phyloP scores from a whole-genome alignment of 1,140 invertebrate genomes.

The Procambarus clarkii region DNA sequence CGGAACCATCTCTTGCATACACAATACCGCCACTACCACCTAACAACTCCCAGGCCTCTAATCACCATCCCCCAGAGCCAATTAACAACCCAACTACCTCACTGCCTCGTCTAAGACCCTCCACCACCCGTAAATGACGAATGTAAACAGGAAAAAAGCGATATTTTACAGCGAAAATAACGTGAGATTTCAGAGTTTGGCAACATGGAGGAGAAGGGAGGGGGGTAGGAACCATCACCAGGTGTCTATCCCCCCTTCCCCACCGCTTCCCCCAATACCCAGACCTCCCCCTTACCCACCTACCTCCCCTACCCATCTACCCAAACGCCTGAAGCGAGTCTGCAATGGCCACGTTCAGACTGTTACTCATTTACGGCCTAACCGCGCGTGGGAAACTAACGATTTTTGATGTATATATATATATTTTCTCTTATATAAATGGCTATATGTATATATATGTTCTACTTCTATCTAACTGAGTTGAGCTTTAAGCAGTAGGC shows the following conservation, averaged over 20 bases:
- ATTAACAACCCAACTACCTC: too few relatives aligned
- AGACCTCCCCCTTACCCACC: not conserved
- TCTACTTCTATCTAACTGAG: too few relatives aligned
- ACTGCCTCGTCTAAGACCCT: too few relatives aligned
- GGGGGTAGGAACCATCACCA: not conserved
- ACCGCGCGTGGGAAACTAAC: slow-evolving; percentile 19
- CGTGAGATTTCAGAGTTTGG: not conserved
- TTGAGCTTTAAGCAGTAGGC: too few relatives aligned
- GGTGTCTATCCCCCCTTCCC: not conserved
- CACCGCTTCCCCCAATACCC: not conserved
- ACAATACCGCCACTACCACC: not conserved
- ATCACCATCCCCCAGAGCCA: not conserved
- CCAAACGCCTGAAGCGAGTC: slow-evolving; percentile 23
- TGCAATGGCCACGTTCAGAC: slow-evolving; percentile 54
- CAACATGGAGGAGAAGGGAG: slow-evolving; percentile 2
- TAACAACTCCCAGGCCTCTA: not conserved
- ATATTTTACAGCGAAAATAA: not conserved
- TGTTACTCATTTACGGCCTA: slow-evolving; percentile 2
- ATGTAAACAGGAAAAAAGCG: too few relatives aligned
- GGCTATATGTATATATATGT: too few relatives aligned
- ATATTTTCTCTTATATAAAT: not conserved
- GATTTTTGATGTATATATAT: not conserved
- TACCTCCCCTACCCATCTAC: slow-evolving; percentile 12
- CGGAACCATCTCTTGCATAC: slow-evolving; percentile 12
- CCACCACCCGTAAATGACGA: too few relatives aligned